Evolutionary conservation across 2,113 vertebrate species (phyloP), one percentile per base, ranked within the genome.

Genomic region (Tapirus terrestris): DNA sequence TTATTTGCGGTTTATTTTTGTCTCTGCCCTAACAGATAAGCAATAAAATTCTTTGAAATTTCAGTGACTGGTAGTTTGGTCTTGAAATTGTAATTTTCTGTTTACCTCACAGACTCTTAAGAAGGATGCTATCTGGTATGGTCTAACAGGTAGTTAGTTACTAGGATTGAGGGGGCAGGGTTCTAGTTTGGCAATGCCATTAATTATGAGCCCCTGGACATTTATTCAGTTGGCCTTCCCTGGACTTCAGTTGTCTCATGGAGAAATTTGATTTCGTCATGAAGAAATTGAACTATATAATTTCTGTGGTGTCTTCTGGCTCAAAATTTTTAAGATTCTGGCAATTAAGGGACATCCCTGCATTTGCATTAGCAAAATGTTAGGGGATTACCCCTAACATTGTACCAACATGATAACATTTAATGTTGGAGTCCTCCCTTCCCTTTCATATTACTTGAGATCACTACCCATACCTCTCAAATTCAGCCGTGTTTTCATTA

Each of bases 1-100:
- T 93, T 79, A 36, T 58, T 89, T 75, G 31, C 33, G 8, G 25
- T 94, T 91, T 93, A 65, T 93, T 96, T 95, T 83, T 88, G 61
- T 92, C 45, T 72, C 33, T 89, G 27, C 9, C 17, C 68, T 87
- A 61, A 93, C 4, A 86, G 48, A 56, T 86, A 91, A 95, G 51
- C 51, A 79, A 1, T 93, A 58, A n/a, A 36, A 81, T 53, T 76
- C 75, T 87, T 70, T 58, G 48, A 93, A 16, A 91, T 93, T 89
- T 92, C 53, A 87, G 70, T 87, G 65, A 45, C 43, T 86, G 61
- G 33, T 58, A 75, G 45, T 75, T 70, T 96, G 48, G 70, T 92
- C 48, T 92, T 91, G 36, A 87, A 87, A 79, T 75, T 36, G 6
- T 45, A 61, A 2, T 84, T 94, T 95, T 96, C 31, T 94, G 27